Evolutionary conservation across 2,888 invertebrate species (phyloP).

Genomic region (Cerastis rubricosa): DNA sequence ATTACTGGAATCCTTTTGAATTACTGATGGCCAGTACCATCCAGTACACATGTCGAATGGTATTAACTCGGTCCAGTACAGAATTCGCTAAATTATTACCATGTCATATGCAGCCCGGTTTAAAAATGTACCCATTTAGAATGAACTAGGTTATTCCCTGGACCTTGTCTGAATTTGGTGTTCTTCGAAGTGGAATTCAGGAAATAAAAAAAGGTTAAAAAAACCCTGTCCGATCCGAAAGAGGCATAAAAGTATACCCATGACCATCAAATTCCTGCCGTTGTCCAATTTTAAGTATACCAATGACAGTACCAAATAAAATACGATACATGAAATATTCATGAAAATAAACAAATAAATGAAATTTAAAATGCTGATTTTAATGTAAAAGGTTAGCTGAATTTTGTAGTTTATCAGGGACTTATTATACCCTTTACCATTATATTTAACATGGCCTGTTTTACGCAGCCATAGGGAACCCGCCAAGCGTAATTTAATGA

Average conservation of each 20-base stretch:
- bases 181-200: neutral
- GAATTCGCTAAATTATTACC: constrained; percentile 61
- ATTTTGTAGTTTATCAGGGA: neutral
- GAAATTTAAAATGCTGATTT: too few species aligned
- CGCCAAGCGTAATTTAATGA: too few species aligned
- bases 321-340: too few species aligned
- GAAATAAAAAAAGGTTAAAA: too few species aligned
- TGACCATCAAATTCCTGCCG: too few species aligned
- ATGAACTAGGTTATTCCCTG: constrained; percentile 16
- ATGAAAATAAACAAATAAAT: too few species aligned
- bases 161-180: neutral
- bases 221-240: too few species aligned
- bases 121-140: constrained; percentile 62
- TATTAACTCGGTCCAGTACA: constrained; percentile 56
- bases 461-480: neutral
- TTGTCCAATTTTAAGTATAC: too few species aligned
- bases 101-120: constrained; percentile 58
- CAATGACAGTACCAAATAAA: too few species aligned
- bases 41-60: constrained; percentile 42
- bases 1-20: constrained; percentile 54
- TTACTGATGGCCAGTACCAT: constrained; percentile 49
- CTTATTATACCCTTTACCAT: neutral
- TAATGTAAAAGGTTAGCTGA: neutral
- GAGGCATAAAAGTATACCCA: too few species aligned
- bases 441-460: neutral